These are phyloP conservation scores for Petaurus breviceps DNA, from an alignment of 2,113 vertebrate species.

Conservation along the genomic window DNA sequence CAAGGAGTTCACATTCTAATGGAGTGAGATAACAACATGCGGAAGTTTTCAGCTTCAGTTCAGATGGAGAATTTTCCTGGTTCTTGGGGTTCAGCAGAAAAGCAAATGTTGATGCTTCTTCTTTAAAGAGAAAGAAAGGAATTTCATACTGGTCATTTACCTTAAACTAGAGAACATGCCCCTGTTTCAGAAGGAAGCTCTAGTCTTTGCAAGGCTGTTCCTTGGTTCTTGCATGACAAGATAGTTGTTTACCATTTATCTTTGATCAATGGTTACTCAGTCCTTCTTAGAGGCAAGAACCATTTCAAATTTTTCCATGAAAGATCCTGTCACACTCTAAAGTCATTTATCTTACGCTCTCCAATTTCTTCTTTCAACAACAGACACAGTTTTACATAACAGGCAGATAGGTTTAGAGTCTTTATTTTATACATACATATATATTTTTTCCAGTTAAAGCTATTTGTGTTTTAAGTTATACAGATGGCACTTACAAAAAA, in stretches of 20 bases:
- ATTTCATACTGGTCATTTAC: not conserved
- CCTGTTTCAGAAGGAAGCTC: not conserved
- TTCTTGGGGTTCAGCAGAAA: not conserved
- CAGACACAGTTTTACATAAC: not conserved
- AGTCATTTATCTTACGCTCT: not conserved
- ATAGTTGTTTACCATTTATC: not conserved
- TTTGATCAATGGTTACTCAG: not conserved
- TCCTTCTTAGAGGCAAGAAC: not conserved
- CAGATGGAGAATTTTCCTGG: not conserved
- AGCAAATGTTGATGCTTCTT: not conserved
- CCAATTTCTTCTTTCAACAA: not conserved
- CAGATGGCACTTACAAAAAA: slow-evolving; percentile 1
- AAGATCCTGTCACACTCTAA: not conserved
- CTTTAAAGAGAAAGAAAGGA: not conserved
- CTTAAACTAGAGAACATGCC: not conserved
- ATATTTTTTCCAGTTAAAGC: not conserved
- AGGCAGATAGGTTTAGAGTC: not conserved
- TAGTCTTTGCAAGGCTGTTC: not conserved
- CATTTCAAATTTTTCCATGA: not conserved
- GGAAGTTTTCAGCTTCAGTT: not conserved
- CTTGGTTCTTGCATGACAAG: not conserved
- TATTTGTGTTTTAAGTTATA: slow-evolving; percentile 3
- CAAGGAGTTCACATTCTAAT: not conserved
- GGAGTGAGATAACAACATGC: not conserved
- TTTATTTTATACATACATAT: not conserved